Conservation (phyloP, 2,888 invertebrate genomes). For the Muscina levida region DNA sequence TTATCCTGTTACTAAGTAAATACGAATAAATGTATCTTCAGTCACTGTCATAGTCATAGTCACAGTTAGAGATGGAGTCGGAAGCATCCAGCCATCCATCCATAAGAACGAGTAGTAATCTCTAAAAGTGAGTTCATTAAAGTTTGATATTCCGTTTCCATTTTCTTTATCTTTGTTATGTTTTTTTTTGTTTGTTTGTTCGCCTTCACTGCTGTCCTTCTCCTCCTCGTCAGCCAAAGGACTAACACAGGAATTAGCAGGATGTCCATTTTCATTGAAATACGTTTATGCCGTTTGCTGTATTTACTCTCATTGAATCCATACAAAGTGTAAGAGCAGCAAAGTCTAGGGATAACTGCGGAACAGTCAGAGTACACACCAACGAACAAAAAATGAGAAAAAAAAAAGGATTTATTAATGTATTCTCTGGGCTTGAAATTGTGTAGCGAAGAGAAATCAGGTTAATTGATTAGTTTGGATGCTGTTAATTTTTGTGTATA, state of each 20-base stretch:
- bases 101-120: conserved; percentile 56
- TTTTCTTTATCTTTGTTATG: no score
- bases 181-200: not conserved
- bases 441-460: conserved; percentile 40
- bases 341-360: not conserved
- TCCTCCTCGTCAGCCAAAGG: not conserved
- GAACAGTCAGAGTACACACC: no score
- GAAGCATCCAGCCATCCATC: not conserved
- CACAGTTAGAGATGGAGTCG: no score
- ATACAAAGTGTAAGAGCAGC: conserved; percentile 29
- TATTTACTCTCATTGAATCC: conserved; percentile 24
- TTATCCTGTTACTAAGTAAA: conserved; percentile 27
- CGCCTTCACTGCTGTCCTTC: no score
- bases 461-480: conserved; percentile 62
- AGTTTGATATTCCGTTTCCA: conserved; percentile 65
- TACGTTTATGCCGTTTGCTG: conserved; percentile 33
- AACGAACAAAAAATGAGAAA: conserved; percentile 6
- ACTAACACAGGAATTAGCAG: conserved; percentile 21
- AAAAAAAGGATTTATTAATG: conserved; percentile 53
- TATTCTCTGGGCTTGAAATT: conserved; percentile 25
- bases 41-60: not conserved
- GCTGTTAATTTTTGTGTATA: conserved; percentile 47
- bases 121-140: conserved; percentile 70
- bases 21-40: not conserved
- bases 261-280: conserved; percentile 51